Percentiles rank a stretch among this genome's conserved stretches.
phyloP scores from a whole-genome alignment of 2,888 invertebrate species.

The Pollenia angustigena region DNA sequence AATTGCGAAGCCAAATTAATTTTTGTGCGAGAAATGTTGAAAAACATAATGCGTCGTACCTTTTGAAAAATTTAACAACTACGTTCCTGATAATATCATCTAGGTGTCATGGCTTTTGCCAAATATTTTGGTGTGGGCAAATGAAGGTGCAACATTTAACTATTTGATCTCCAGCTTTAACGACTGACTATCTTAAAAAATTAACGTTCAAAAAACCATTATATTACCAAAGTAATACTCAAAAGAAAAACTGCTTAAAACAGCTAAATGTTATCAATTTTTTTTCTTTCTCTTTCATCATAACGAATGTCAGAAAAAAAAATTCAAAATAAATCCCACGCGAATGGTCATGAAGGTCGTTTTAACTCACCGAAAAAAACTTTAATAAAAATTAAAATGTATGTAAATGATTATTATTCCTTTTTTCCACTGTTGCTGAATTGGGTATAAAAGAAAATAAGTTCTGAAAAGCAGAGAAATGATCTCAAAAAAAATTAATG shows the following conservation, averaged over 20 bases:
- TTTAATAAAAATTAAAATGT: conserved; percentile 2
- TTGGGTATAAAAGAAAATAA: not conserved
- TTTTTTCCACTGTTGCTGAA: conserved; percentile 30
- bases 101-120: conserved; percentile 48
- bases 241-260: conserved; percentile 14
- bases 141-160: conserved; percentile 10
- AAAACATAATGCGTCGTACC: no score
- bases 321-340: conserved; percentile 59
- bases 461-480: conserved; percentile 5
- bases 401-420: conserved; percentile 55
- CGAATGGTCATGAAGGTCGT: conserved; percentile 67
- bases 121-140: conserved; percentile 43
- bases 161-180: conserved; percentile 4
- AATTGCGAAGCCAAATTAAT: no score
- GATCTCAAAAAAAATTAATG: not conserved
- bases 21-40: no score
- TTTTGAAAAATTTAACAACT: not conserved
- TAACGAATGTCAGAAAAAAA: conserved; percentile 13
- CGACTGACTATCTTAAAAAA: conserved; percentile 20
- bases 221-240: not conserved
- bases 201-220: not conserved
- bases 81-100: not conserved
- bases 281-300: not conserved
- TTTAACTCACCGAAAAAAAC: not conserved
- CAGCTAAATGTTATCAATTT: not conserved